Base-by-base conservation (phyloP, 2,888 invertebrate genomes). In the Adineta ricciae region DNA sequence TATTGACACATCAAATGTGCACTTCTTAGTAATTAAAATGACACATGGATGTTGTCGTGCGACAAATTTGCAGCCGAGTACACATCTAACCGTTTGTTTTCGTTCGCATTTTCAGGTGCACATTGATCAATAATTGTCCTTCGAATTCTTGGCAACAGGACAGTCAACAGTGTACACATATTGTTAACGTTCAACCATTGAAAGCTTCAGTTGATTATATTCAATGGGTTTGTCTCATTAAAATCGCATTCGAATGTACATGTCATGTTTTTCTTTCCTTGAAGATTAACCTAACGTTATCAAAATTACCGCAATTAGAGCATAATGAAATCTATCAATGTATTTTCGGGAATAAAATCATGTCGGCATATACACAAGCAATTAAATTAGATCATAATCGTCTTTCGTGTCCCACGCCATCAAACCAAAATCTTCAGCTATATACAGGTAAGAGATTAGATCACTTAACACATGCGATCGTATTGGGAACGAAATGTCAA, bases 311-410 rank as follows among this genome's bases (percentile, higher is more conserved):
- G 41, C 41, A 38, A 78, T 78, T 78, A 78, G 78, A 78, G 41
- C 78, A 78, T 78, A 38, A 41, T n/a, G 78, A 78, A 78, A 41
- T 78, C 24, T 78, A 78, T 78, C 38, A 78, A 78, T 78, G 78
- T 78, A 41, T 78, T 2, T 78, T 78, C n/a, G n/a, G 9, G 38
- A 7, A 38, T 41, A 38, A 41, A 41, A 38, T n/a, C 24, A 32
- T 64, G 27, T 64, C 64, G 64, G 64, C 64, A 64, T 36, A 24
- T 14, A 78, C 78, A 41, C 38, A 78, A 41, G 78, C 78, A 78
- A 78, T 78, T 78, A 78, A 78, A 78, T 78, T 78, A 78, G 78
- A 78, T 78, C 78, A 78, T 78, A 78, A 78, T 78, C 38, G 78
- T n/a, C 41, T 78, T 41, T 78, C 78, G 78, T 78, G 78, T 78